Base-by-base conservation (phyloP, 1,140 invertebrate genomes). In the Aculops lycopersici region DNA sequence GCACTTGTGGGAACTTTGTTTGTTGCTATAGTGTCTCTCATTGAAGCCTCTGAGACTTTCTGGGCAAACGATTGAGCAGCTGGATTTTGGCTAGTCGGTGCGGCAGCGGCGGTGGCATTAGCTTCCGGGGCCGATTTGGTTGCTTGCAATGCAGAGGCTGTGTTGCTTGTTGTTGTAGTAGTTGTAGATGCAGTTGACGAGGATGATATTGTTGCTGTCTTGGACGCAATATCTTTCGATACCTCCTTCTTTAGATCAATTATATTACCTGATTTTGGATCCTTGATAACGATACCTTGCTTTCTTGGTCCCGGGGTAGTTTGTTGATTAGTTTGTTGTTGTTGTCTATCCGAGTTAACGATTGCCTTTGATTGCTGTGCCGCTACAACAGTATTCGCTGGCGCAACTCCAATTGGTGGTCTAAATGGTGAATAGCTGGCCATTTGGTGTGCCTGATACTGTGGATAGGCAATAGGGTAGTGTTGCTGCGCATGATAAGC, bases 401-500 rank as follows among this genome's bases (percentile, higher is more conserved):
- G 24, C 8, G 24, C 8, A 8, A n/a, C 8, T n/a, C 8, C 24
- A 31, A 8, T 31, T n/a, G 24, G 8, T 8, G 8, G 24, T 31
- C 4, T 44, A n/a, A 8, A 8, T 20, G 41, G 17, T 35, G 20
- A 43, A 40, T 14, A 44, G 41, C 18, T 44, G 40, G 8, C 12
- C 35, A 21, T 44, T 36, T 14, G 35, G 19, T n/a, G 19, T 38
- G 18, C 36, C n/a, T 37, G n/a, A 17, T 17, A 37, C 16, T 5
- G 17, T 37, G 24, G n/a, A n/a, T 31, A 31, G n/a, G 24, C 24
- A 31, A 31, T n/a, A 31, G 24, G n/a, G 24, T 31, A 31, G n/a
- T n/a, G n/a, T n/a, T n/a, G n/a, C n/a, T n/a, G n/a, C n/a, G 24
- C 24, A 8, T 8, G 24, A 8, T 31, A 8, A 31, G 24, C 8